These are phyloP conservation scores for Drosophila barbarae DNA, from an alignment of 2,888 invertebrate species.

Conservation along the genomic window DNA sequence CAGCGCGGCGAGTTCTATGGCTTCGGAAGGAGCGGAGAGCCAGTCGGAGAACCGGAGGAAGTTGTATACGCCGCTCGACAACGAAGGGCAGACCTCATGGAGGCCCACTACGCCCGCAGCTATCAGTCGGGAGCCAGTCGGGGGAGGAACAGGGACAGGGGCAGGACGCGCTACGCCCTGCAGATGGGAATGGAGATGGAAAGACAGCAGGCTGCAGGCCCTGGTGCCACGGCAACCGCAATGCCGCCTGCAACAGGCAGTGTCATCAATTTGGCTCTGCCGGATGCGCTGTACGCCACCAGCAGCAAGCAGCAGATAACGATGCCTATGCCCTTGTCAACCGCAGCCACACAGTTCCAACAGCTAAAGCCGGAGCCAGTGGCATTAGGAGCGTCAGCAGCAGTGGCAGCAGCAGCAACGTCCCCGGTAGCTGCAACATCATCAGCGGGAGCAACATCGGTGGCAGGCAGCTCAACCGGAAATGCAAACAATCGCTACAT, in stretches of 20 bases:
- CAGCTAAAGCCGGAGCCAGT: constrained; percentile 34
- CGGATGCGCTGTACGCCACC: constrained; percentile 59
- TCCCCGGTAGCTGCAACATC: constrained; percentile 33
- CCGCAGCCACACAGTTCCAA: constrained; percentile 40
- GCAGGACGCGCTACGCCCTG: constrained; percentile 10
- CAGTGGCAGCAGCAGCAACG: constrained; percentile 17
- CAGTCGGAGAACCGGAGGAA: constrained; percentile 26
- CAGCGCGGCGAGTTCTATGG: constrained; percentile 58
- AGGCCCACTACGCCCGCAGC: constrained; percentile 53
- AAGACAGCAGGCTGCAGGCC: constrained; percentile 26
- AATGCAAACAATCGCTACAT: constrained; percentile 68
- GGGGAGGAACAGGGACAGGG: constrained; percentile 14
- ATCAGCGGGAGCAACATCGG: constrained; percentile 38
- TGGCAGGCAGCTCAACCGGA: constrained; percentile 47
- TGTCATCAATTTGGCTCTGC: constrained; percentile 47
- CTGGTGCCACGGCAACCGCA: constrained; percentile 26
- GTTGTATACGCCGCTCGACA: constrained; percentile 43
- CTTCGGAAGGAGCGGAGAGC: constrained; percentile 41
- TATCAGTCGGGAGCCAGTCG: constrained; percentile 35
- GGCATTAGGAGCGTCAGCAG: constrained; percentile 36
- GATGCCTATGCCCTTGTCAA: constrained; percentile 27
- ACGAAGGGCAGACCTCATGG: constrained; percentile 60
- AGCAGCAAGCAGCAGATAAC: constrained; percentile 54
- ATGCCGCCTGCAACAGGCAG: constrained; percentile 34
- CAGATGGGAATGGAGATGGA: constrained; percentile 25